Percentiles rank a stretch among this genome's conserved stretches.
Evolutionary conservation across 2,113 vertebrate species (phyloP).

Genomic region (Chaetodon trifascialis): DNA sequence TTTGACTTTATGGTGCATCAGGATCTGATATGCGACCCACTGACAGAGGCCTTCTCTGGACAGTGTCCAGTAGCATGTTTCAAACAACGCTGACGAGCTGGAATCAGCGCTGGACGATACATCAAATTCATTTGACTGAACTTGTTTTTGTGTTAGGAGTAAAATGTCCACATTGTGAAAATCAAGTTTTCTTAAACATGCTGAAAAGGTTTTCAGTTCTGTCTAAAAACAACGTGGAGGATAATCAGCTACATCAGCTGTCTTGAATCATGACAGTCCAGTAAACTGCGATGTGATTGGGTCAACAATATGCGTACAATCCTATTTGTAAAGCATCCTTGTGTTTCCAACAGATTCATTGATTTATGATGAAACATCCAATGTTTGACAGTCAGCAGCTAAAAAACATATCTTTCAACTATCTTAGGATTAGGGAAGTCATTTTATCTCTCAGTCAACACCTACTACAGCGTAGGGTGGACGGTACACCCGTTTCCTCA

Average conservation of each 20-base stretch:
- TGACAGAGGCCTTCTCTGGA: not conserved
- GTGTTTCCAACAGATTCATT: not conserved
- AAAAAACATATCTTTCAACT: not conserved
- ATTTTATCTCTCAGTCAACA: not conserved
- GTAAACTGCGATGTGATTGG: not conserved
- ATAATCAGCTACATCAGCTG: not conserved
- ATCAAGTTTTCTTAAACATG: not conserved
- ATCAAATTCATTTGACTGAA: not conserved
- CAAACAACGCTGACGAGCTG: not conserved
- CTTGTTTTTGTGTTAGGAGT: not conserved
- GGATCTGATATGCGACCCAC: slow-evolving; percentile 26
- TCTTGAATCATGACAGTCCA: not conserved
- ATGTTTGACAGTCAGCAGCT: no score
- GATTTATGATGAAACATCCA: no score
- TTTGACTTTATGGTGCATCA: slow-evolving; percentile 34
- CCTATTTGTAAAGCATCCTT: not conserved
- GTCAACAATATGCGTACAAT: no score
- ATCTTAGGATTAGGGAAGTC: not conserved
- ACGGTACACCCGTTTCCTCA: no score
- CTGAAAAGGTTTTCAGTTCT: not conserved
- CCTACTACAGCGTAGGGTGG: not conserved
- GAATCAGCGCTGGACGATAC: not conserved
- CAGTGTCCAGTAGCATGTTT: not conserved
- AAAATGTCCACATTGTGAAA: not conserved
- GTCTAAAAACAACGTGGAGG: not conserved